Conservation (phyloP, 92 coral and sea anemone genomes). For the Hydrozoanthus gracilis region DNA sequence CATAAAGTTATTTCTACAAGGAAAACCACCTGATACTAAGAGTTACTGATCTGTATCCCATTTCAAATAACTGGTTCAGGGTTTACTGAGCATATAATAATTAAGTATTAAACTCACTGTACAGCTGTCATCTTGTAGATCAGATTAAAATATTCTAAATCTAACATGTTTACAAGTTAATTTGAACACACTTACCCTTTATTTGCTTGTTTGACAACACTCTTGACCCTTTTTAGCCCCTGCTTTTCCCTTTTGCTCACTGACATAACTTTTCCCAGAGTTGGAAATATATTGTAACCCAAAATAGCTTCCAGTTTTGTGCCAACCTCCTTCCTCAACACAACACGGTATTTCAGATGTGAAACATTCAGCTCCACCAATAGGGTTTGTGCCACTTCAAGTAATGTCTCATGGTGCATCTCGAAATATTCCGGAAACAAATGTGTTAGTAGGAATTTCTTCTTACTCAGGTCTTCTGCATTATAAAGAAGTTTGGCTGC, state of each 20-base stretch:
- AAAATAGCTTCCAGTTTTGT: slow-evolving; percentile 19
- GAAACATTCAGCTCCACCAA: slow-evolving; percentile 19
- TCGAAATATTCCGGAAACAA: slow-evolving; percentile 36
- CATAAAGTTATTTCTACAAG: too few relatives aligned
- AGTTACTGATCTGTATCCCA: too few relatives aligned
- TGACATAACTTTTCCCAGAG: slow-evolving; percentile 11
- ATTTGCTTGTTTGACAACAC: neutral
- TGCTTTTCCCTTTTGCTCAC: neutral
- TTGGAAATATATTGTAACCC: slow-evolving; percentile 42
- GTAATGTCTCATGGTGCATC: neutral
- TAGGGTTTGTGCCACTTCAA: slow-evolving; percentile 5
- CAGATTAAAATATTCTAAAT: neutral
- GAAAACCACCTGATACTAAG: too few relatives aligned
- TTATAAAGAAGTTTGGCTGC: slow-evolving; percentile 18
- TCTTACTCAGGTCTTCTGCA: slow-evolving; percentile 35
- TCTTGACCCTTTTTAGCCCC: neutral
- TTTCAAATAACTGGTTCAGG: too few relatives aligned
- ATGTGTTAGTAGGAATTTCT: slow-evolving; percentile 39
- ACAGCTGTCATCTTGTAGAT: too few relatives aligned
- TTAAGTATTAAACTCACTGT: neutral
- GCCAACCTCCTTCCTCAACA: slow-evolving; percentile 44
- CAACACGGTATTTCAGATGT: slow-evolving; percentile 10
- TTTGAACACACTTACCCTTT: neutral
- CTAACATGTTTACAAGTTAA: neutral
- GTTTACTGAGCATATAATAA: neutral